Evolutionary conservation across 2,888 invertebrate species (phyloP), one percentile per base, ranked within the genome.

Genomic region (Drosophila nigricruria): DNA sequence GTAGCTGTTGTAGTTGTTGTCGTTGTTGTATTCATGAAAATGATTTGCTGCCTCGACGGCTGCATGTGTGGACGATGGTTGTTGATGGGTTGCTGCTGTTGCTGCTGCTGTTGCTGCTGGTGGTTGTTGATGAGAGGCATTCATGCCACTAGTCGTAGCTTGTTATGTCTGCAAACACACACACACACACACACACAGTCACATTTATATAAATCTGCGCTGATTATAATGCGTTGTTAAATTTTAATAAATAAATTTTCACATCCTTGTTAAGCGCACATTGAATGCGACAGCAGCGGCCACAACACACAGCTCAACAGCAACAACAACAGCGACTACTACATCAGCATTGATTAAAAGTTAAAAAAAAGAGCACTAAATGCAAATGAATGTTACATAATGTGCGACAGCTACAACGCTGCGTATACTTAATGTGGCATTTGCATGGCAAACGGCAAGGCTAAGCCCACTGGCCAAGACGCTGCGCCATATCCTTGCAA

Each of bases 221-320:
- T 89, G 90, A 90, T 90, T 91, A 89, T 90, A 84, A 84, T 91
- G 90, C 91, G 91, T 90, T 91, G 90, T 82, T 90, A 84, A 90
- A 91, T 90, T 84, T 88, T 89, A 87, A 90, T 90, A 89, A 86
- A 88, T 88, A 91, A 89, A 89, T 89, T 88, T 91, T 84, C 86
- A 89, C 89, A 89, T 89, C 89, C 89, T 89, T 91, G 81, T 89
- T 89, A 89, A 87, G 90, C 82, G 72, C 81, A 53, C 69, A 76
- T 77, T 82, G 73, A 76, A 65, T 65, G 79, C 79, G 70, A 79
- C 69, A 75, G 18, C 64, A 70, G 32, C 45, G 59, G 38, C 36
- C 23, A 30, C 61, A 43, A 32, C 58, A 32, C 65, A 43, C n/a
- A 66, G 16, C 32, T 12, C 30, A 40, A 8, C 30, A 38, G 1